Percentiles rank a stretch among this genome's conserved stretches.
phyloP scores from a whole-genome alignment of 2,888 invertebrate species.

The Lochmaea capreae region DNA sequence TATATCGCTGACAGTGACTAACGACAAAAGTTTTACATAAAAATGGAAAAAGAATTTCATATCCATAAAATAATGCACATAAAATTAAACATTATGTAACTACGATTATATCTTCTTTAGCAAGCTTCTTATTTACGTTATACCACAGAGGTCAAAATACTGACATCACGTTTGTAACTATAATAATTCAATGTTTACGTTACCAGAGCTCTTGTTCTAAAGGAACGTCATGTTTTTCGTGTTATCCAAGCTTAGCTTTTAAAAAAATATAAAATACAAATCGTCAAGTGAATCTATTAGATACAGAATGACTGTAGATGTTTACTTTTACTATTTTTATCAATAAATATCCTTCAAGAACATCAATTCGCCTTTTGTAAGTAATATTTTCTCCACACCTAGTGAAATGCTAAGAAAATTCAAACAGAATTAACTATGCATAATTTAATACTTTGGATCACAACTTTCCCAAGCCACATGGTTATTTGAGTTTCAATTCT shows the following conservation, averaged over 20 bases:
- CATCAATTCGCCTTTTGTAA: no score
- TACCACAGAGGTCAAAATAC: not conserved
- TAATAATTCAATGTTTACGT: not conserved
- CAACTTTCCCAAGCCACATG: no score
- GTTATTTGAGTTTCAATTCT: no score
- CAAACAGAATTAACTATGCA: no score
- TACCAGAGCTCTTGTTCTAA: not conserved
- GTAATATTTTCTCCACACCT: no score
- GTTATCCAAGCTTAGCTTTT: not conserved
- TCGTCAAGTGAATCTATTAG: no score
- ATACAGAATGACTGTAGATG: no score
- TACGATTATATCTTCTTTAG: constrained; percentile 9
- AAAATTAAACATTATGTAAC: constrained; percentile 5
- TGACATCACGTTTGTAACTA: constrained; percentile 10
- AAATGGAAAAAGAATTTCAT: not conserved
- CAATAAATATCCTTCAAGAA: no score
- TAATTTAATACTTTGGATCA: no score
- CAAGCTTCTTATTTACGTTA: constrained; percentile 4
- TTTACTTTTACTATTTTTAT: no score
- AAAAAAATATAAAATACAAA: not conserved
- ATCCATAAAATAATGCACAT: not conserved
- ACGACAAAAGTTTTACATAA: not conserved
- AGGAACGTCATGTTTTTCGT: not conserved
- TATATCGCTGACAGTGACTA: not conserved
- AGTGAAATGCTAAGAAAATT: no score